phyloP scores from a whole-genome alignment of 2,797 vertebrate genomes.

The Danio kyathit region DNA sequence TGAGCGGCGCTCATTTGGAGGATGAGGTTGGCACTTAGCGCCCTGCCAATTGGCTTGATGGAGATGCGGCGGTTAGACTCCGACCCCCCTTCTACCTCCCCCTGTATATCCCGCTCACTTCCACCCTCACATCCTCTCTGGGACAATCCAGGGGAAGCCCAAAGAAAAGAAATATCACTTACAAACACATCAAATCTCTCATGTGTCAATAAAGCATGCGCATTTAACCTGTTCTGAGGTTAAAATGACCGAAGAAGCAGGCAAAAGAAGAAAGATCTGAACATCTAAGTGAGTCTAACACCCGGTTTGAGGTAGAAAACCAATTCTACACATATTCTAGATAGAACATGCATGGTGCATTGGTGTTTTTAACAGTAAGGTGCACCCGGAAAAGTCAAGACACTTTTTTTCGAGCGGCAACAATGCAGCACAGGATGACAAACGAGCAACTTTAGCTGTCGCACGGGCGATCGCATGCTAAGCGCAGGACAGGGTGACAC shows the following conservation, averaged over 20 bases:
- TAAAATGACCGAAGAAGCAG: neutral
- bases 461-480: slow-evolving; percentile 44
- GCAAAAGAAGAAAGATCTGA: neutral
- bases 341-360: neutral
- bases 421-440: slow-evolving; percentile 62
- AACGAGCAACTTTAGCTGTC: slow-evolving; percentile 61
- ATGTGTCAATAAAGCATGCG: neutral
- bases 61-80: slow-evolving; percentile 46
- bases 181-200: slow-evolving; percentile 21
- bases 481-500: slow-evolving; percentile 39
- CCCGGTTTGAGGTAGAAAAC: slow-evolving; percentile 15
- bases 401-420: slow-evolving; percentile 42
- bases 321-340: slow-evolving; percentile 25
- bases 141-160: slow-evolving; percentile 28
- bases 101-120: slow-evolving; percentile 5
- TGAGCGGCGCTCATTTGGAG: slow-evolving; percentile 53
- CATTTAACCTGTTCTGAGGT: neutral
- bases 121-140: slow-evolving; percentile 25
- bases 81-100: slow-evolving; percentile 30
- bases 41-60: slow-evolving; percentile 61
- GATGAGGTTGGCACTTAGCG: slow-evolving; percentile 60
- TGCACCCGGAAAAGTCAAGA: slow-evolving; percentile 45
- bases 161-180: neutral
- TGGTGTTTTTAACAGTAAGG: neutral
- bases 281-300: slow-evolving; percentile 1